Evolutionary conservation across 2,113 vertebrate species (phyloP), one percentile per base, ranked within the genome.

Genomic region (Gadus macrocephalus): DNA sequence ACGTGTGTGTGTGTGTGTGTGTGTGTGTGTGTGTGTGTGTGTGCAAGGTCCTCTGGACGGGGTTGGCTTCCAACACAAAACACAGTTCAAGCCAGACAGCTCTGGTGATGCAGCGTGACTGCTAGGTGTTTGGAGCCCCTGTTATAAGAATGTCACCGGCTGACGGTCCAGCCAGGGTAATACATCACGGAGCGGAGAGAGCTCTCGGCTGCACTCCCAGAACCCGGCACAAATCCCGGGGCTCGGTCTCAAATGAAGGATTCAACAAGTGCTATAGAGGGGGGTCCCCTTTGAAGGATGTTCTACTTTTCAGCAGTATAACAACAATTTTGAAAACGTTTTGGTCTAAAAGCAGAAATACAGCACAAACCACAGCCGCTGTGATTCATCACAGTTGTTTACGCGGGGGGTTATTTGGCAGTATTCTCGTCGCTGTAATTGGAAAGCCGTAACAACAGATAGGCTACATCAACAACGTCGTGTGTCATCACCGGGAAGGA

Each of bases 101-200:
- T 70, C 69, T 63, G 55, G 69, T 62, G 56, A 62, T 70, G 56
- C 73, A 75, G 70, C 4, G 27, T 20, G 20, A 27, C 72, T 73
- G 80, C 78, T 80, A 75, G 75, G 77, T 70, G 84, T 83, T 83
- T 77, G 65, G 71, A 79, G 72, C 62, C 62, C 61, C 68, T 16
- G 68, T 70, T 68, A 72, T 65, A 81, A 79, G 81, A 86, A 88
- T 78, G 83, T 78, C 80, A 77, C 67, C 38, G 72, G 78, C 64
- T 72, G 81, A 19, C 56, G 15, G 16, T 20, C n/a, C 42, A 49
- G 42, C 42, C 42, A 9, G 42, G 42, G 42, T 49, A 9, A 49
- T 49, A 14, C 42, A 49, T 49, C 12, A 14, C 42, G 11, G 42
- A 49, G 42, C 8, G 5, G 42, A 49, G 42, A 49, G 42, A 49